Evolutionary conservation across 92 coral and sea anemone species (phyloP).

Genomic region (Anthopleura xanthogrammica): DNA sequence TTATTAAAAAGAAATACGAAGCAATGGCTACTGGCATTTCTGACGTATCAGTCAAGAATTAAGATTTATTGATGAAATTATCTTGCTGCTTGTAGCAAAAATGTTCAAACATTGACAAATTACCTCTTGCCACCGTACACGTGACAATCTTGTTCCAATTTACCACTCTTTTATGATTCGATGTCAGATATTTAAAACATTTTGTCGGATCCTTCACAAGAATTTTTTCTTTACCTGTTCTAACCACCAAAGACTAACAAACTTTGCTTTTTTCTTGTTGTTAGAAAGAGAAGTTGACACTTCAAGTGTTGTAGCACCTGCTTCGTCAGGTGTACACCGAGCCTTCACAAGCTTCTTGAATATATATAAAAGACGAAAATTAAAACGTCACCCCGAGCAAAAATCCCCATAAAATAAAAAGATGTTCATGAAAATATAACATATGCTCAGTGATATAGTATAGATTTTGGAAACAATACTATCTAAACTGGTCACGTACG

Average conservation of each 20-base stretch:
- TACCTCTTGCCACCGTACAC: neutral
- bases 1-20: neutral
- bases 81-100: neutral
- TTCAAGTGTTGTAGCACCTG: conserved; percentile 3
- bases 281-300: neutral
- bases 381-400: neutral
- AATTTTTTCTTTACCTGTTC: neutral
- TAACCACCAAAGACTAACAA: neutral
- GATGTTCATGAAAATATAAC: neutral
- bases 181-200: neutral
- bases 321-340: neutral
- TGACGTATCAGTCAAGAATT: neutral
- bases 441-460: neutral
- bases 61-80: conserved; percentile 3
- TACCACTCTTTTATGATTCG: too few relatives aligned
- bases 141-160: too few relatives aligned
- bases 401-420: neutral
- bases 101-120: neutral
- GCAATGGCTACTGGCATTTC: neutral
- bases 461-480: neutral
- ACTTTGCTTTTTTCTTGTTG: neutral
- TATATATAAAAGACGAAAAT: neutral
- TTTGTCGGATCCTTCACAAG: too few relatives aligned
- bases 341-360: neutral
- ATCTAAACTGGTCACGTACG: neutral